Evolutionary conservation across 2,888 invertebrate genomes (phyloP).

Genomic region (Tanypteryx hageni): DNA sequence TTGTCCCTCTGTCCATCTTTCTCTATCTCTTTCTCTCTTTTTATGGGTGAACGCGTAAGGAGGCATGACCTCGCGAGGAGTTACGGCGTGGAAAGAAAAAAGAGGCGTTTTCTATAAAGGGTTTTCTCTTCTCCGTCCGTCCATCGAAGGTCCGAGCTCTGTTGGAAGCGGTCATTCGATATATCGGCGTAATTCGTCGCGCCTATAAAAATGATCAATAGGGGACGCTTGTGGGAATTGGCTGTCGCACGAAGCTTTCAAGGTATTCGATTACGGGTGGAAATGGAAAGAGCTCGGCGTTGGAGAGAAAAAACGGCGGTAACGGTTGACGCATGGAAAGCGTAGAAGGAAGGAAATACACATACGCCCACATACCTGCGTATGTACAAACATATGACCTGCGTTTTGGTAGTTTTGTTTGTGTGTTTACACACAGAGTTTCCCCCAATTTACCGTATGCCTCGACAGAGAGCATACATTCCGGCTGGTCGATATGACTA

Average conservation of each 20-base stretch:
- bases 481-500: no score
- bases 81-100: no score
- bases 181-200: constrained; percentile 19
- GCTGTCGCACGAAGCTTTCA: constrained; percentile 24
- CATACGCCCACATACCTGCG: neutral
- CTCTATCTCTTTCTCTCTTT: no score
- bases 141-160: neutral
- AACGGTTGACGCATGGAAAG: neutral
- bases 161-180: constrained; percentile 12
- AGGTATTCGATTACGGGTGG: neutral
- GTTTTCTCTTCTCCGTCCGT: no score
- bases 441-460: no score
- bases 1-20: no score
- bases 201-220: constrained; percentile 16
- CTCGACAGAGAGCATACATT: no score
- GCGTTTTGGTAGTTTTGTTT: no score
- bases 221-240: neutral
- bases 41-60: no score
- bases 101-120: no score
- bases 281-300: neutral
- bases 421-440: no score
- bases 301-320: neutral
- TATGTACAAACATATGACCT: neutral
- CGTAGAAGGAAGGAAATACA: neutral
- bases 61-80: no score